phyloP scores from a whole-genome alignment of 2,797 vertebrate species.

The Neosilurus hyrtlii region DNA sequence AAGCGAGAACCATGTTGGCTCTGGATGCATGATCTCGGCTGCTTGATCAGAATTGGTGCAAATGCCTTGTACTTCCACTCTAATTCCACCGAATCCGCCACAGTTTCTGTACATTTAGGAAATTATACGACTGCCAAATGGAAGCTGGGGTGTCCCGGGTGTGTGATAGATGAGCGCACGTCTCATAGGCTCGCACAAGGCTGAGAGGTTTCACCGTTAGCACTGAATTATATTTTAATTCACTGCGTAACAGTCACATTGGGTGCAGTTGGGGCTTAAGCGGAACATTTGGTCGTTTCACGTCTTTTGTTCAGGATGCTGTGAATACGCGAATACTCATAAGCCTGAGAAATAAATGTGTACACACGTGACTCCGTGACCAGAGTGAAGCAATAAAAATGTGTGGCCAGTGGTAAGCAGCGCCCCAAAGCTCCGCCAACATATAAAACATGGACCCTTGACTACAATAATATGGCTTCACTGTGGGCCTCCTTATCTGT shows the following conservation, averaged over 20 bases:
- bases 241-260: background rate
- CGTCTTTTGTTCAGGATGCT: constrained; percentile 50
- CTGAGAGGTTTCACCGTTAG: constrained; percentile 24
- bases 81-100: constrained; percentile 24
- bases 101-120: constrained; percentile 28
- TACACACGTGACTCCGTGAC: constrained; percentile 38
- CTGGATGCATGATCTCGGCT: constrained; percentile 27
- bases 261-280: constrained; percentile 51
- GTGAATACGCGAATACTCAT: constrained; percentile 48
- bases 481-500: constrained; percentile 55
- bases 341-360: constrained; percentile 52
- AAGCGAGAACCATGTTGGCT: background rate
- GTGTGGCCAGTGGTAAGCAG: constrained; percentile 50
- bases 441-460: constrained; percentile 60
- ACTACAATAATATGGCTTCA: constrained; percentile 49
- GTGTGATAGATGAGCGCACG: constrained; percentile 38
- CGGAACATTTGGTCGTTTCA: constrained; percentile 61
- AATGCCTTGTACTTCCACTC: constrained; percentile 19
- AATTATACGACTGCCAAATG: constrained; percentile 7
- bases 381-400: constrained; percentile 60
- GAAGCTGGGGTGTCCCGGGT: constrained; percentile 19
- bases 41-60: constrained; percentile 36
- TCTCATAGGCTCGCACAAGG: constrained; percentile 20
- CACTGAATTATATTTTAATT: constrained; percentile 32
- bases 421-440: constrained; percentile 51